Evolutionary conservation across 2,888 invertebrate genomes (phyloP).

Genomic region (Syrista parreyssii): DNA sequence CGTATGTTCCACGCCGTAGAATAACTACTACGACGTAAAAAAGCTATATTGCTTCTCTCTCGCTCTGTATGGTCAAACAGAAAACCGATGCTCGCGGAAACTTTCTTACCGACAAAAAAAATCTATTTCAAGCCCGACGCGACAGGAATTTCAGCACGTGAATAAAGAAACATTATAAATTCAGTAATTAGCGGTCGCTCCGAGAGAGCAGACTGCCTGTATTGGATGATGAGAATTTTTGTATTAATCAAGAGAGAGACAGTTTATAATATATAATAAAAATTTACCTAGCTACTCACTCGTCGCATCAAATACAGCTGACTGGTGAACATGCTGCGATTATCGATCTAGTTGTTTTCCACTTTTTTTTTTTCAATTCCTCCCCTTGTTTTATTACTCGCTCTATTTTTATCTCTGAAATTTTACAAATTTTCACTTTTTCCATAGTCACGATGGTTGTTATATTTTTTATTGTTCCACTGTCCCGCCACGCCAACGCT

Average conservation of each 20-base stretch:
- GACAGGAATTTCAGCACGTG: neutral
- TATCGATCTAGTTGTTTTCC: neutral
- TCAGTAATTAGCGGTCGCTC: neutral
- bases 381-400: neutral
- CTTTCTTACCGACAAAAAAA: neutral
- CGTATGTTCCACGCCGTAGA: neutral
- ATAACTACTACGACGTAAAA: neutral
- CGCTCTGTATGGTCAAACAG: neutral
- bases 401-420: neutral
- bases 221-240: neutral
- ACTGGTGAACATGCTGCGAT: conserved; percentile 45
- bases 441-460: neutral
- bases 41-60: neutral
- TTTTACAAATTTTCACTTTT: neutral
- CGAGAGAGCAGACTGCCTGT: neutral
- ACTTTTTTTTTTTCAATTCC: neutral
- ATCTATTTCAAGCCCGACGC: neutral
- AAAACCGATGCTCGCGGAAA: neutral
- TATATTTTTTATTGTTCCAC: no score
- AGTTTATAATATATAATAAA: neutral
- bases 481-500: neutral
- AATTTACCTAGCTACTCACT: neutral
- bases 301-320: conserved; percentile 43
- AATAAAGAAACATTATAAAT: neutral
- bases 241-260: neutral